These are phyloP conservation scores for Parthenolecanium corni DNA, from an alignment of 2,888 invertebrate species.

Conservation along the genomic window DNA sequence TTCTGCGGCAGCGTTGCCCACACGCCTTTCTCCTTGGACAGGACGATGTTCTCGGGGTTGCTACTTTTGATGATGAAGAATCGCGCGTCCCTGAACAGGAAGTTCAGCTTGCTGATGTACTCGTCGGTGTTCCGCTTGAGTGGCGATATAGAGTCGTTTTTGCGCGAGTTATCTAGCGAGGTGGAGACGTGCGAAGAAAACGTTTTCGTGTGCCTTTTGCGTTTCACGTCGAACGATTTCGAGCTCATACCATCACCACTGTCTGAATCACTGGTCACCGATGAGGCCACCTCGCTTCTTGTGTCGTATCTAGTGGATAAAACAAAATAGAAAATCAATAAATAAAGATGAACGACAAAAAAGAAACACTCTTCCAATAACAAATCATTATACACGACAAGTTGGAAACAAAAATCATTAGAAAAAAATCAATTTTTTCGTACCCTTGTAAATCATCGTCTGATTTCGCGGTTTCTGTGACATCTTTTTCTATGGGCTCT, in stretches of 20 bases:
- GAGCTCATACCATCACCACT: constrained; percentile 53
- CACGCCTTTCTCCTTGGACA: constrained; percentile 89
- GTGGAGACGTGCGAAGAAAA: constrained; percentile 41
- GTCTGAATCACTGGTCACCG: constrained; percentile 49
- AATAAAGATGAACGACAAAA: too few species aligned
- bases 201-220: constrained; percentile 34
- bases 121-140: constrained; percentile 53
- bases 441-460: constrained; percentile 25
- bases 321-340: background rate
- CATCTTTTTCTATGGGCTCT: constrained; percentile 4
- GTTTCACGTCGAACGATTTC: constrained; percentile 41
- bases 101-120: constrained; percentile 79
- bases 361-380: too few species aligned
- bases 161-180: constrained; percentile 36
- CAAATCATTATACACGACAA: too few species aligned
- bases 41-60: constrained; percentile 88
- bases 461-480: constrained; percentile 6
- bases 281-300: constrained; percentile 77
- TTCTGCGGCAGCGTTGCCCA: constrained; percentile 98
- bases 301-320: constrained; percentile 52
- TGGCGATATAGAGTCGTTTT: constrained; percentile 37
- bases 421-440: background rate
- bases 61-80: constrained; percentile 97
- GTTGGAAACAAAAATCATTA: too few species aligned
- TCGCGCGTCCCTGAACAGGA: constrained; percentile 82